Evolutionary conservation across 2,888 invertebrate species (phyloP).

Genomic region (Plagodis pulveraria): DNA sequence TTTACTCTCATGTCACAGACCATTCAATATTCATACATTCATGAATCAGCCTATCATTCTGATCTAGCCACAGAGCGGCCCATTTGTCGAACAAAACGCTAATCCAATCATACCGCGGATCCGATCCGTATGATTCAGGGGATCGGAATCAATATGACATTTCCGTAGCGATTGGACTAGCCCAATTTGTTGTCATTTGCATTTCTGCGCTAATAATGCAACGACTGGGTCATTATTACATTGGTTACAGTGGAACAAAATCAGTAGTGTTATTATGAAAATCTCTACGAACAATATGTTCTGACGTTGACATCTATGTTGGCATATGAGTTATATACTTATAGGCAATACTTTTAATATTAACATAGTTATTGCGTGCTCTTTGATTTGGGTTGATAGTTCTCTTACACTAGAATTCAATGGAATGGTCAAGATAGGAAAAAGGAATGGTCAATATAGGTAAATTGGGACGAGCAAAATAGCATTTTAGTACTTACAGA

Average conservation of each 20-base stretch:
- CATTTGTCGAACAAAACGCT: constrained; percentile 32
- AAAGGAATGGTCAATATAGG: no score
- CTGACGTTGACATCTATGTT: no score
- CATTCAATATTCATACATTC: constrained; percentile 28
- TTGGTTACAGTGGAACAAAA: background rate
- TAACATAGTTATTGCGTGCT: no score
- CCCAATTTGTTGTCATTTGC: constrained; percentile 48
- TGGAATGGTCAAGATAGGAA: no score
- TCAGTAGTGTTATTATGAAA: background rate
- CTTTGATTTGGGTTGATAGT: no score
- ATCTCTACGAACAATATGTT: no score
- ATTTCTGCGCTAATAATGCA: constrained; percentile 43
- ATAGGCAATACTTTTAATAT: no score
- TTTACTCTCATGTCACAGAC: constrained; percentile 8
- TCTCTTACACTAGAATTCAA: no score
- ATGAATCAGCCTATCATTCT: constrained; percentile 7
- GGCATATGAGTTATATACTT: no score
- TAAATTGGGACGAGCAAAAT: no score
- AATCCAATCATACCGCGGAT: constrained; percentile 39
- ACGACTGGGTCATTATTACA: background rate
- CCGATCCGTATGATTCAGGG: constrained; percentile 40
- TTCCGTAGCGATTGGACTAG: constrained; percentile 42
- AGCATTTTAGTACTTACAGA: no score
- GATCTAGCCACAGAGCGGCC: constrained; percentile 8
- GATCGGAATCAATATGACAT: constrained; percentile 38